Percentiles rank a stretch among this genome's conserved stretches.
Evolutionary conservation across 64 coral and sea anemone species (phyloP).

Genomic region (Actinia equina): DNA sequence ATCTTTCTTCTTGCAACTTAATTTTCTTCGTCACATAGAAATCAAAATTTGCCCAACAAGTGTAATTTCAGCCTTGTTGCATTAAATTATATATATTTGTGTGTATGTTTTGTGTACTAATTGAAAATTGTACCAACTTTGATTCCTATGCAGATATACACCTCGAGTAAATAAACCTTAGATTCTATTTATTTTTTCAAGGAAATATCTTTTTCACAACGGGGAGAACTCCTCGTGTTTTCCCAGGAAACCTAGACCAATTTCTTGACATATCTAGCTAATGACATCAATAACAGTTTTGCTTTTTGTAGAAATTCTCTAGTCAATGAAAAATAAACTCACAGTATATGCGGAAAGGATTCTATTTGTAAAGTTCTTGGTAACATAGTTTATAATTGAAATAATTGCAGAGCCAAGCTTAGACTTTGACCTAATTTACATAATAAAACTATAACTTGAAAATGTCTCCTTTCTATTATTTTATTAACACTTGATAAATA

Average conservation of each 20-base stretch:
- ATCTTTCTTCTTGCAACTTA: too few species aligned
- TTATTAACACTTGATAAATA: neutral
- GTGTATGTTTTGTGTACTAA: neutral
- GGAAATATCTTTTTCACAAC: neutral
- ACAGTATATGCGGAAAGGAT: neutral
- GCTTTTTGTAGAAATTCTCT: neutral
- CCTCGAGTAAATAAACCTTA: neutral
- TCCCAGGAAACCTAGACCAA: neutral
- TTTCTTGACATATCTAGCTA: neutral
- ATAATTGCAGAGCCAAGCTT: neutral
- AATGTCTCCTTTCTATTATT: neutral
- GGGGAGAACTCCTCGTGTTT: neutral
- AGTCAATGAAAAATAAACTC: neutral
- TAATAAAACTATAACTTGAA: neutral
- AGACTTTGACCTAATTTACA: neutral
- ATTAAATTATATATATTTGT: too few species aligned
- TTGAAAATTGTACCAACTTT: neutral
- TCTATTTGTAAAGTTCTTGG: neutral
- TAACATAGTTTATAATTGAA: neutral
- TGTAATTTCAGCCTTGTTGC: too few species aligned
- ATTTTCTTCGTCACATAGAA: too few species aligned
- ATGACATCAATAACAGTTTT: neutral
- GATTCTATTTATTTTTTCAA: neutral
- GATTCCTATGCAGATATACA: neutral
- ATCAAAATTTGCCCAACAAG: too few species aligned